These are phyloP conservation scores for Cheilosia scutellata DNA, from an alignment of 2,888 invertebrate genomes.

Conservation along the genomic window DNA sequence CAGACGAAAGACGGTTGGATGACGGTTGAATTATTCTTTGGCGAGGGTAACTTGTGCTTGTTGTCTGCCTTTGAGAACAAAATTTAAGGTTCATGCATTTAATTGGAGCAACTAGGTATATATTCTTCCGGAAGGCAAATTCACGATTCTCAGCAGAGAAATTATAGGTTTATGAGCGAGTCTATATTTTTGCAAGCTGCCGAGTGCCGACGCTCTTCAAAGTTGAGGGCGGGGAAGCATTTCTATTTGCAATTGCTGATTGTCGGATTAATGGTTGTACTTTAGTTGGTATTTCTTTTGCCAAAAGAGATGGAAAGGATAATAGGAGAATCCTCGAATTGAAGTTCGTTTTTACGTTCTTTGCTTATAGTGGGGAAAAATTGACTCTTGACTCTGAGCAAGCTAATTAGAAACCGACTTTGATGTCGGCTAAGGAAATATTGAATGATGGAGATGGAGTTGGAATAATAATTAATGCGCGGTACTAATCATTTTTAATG, in stretches of 20 bases:
- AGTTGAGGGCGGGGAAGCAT: not conserved
- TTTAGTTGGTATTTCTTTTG: not conserved
- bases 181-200: not conserved
- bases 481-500: not conserved
- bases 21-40: not conserved
- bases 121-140: conserved; percentile 6
- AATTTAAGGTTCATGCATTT: conserved; percentile 49
- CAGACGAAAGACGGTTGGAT: conserved; percentile 15
- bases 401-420: conserved; percentile 6
- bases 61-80: conserved; percentile 52
- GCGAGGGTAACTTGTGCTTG: conserved; percentile 11
- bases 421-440: not conserved
- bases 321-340: not conserved
- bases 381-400: not conserved
- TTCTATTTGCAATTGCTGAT: conserved; percentile 1
- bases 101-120: conserved; percentile 32
- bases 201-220: not conserved
- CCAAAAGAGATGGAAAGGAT: not conserved
- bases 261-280: conserved; percentile 19
- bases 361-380: not conserved
- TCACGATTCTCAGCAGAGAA: conserved; percentile 9
- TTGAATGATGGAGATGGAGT: not conserved
- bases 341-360: not conserved
- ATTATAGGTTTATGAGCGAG: conserved; percentile 26
- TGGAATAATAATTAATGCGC: not conserved